phyloP scores from a whole-genome alignment of 2,797 vertebrate genomes.

The Amblyopsis hoosieri region DNA sequence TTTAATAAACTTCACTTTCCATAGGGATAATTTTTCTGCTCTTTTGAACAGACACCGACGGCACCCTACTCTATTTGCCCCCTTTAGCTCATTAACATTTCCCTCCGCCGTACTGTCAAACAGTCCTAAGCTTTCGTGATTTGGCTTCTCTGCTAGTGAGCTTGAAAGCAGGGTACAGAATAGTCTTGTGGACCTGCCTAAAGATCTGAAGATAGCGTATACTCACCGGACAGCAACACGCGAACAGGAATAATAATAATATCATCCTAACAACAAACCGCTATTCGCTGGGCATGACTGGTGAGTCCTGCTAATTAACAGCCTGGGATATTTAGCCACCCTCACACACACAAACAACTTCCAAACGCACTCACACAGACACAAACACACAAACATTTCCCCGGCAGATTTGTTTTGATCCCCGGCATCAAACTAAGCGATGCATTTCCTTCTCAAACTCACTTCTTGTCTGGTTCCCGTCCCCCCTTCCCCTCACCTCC shows the following conservation, averaged over 20 bases:
- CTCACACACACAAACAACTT: too few species aligned
- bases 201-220: conserved; percentile 36
- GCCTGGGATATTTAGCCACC: too few species aligned
- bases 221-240: conserved; percentile 44
- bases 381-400: too few species aligned
- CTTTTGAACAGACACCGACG: conserved; percentile 14
- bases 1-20: not conserved
- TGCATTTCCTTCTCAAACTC: conserved; percentile 18
- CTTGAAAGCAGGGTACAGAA: too few species aligned
- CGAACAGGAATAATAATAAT: conserved; percentile 54
- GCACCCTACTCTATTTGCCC: conserved; percentile 33
- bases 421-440: not conserved
- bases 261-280: conserved; percentile 60
- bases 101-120: conserved; percentile 33
- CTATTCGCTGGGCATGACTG: conserved; percentile 59
- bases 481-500: not conserved
- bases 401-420: too few species aligned
- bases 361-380: not conserved
- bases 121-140: conserved; percentile 1
- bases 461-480: conserved; percentile 26
- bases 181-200: not conserved
- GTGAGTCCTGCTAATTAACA: conserved; percentile 34
- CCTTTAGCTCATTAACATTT: conserved; percentile 26
- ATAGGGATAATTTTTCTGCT: conserved; percentile 18
- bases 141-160: too few species aligned